These are phyloP conservation scores for Buceros bicornis DNA, from an alignment of 2,797 vertebrate genomes.

Conservation along the genomic window DNA sequence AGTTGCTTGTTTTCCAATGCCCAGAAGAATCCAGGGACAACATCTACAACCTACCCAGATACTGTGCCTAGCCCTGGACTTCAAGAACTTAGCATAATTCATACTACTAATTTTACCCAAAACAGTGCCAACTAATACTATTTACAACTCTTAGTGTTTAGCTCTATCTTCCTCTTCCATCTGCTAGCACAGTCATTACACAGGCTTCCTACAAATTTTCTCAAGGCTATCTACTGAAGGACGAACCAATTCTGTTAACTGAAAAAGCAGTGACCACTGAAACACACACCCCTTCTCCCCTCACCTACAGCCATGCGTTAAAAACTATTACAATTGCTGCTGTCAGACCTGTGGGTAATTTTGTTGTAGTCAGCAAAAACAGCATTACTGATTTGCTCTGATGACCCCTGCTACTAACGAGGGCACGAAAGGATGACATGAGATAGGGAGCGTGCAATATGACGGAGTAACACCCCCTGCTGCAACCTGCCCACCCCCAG, in stretches of 20 bases:
- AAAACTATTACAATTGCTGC: not conserved
- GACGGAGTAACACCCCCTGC: not conserved
- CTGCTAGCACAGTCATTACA: not conserved
- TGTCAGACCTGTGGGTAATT: not conserved
- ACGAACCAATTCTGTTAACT: not conserved
- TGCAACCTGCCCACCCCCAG: not conserved
- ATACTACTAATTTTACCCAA: not conserved
- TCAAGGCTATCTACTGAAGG: not conserved
- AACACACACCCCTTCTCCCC: not conserved
- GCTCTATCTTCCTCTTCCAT: not conserved
- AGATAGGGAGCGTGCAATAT: not conserved
- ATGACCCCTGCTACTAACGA: not conserved
- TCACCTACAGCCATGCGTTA: rapidly evolving
- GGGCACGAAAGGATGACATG: not conserved
- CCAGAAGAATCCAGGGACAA: not conserved
- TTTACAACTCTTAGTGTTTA: not conserved
- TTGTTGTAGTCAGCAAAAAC: not conserved
- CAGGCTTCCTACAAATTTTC: not conserved
- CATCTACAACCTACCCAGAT: not conserved
- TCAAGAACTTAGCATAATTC: not conserved
- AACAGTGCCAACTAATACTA: not conserved
- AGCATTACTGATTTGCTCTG: not conserved
- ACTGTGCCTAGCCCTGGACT: not conserved
- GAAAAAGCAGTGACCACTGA: not conserved
- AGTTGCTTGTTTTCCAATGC: not conserved